Base-by-base conservation (phyloP, 2,113 vertebrate species). In the Hypomesus transpacificus region DNA sequence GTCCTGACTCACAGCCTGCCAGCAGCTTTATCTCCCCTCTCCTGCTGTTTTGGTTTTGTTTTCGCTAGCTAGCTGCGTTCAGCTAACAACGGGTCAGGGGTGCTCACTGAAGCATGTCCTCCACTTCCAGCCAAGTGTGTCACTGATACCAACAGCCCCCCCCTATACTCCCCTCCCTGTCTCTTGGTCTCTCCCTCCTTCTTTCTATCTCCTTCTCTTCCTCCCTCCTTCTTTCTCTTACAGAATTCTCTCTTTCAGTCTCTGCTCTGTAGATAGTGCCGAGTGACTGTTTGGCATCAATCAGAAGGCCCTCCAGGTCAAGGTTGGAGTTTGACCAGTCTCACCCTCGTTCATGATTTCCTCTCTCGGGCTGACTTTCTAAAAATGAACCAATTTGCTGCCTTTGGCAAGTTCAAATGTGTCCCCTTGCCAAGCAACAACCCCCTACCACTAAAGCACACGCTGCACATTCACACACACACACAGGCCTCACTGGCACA, bases 281-380 rank as follows among this genome's bases (percentile, higher is more conserved):
- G 57, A 71, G 52, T 65, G 74, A 82, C n/a, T 61, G 11, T 46
- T 46, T 20, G 22, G 71, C 75, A 63, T 3, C 51, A 66, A 46
- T 46, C 16, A 20, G 20, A 56, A 82, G 81, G 81, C 84, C 85
- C 86, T 72, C 77, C 61, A 64, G 69, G 59, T 56, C 66, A 2
- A 82, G 83, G 84, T 85, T 50, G 87, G 50, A 82, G 82, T 69
- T 80, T 77, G 81, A 17, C 31, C 5, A 65, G 6, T 58, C 60
- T 80, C 73, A 71, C 26, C 39, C 72, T 75, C 72, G 51, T 80
- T 82, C 86, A 87, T 87, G 84, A 88, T 89, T 87, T 89, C 86
- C 88, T 84, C 46, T 73, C 69, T 77, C 76, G 39, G 39, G 39
- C 39, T 72, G 68, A 71, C 54, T 76, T 76, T 68, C 20, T 58